phyloP scores from a whole-genome alignment of 2,888 invertebrate species.

The Acleris laterana region DNA sequence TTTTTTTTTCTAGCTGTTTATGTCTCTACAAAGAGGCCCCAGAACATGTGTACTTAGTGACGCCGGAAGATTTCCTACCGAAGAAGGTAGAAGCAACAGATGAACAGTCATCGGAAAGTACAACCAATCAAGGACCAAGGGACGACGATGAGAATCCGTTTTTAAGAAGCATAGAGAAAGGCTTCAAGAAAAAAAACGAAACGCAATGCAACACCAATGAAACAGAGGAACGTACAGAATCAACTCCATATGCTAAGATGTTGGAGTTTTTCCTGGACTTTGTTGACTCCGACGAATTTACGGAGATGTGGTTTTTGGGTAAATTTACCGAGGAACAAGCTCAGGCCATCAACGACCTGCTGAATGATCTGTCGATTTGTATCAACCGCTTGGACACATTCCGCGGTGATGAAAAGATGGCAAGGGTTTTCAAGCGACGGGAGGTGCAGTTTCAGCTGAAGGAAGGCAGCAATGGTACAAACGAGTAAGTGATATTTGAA shows the following conservation, averaged over 20 bases:
- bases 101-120: not conserved
- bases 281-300: conserved; percentile 3
- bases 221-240: not conserved
- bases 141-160: conserved; percentile 54
- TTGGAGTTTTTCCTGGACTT: conserved; percentile 29
- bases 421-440: conserved; percentile 1
- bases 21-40: conserved; percentile 62
- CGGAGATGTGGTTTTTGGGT: conserved; percentile 15
- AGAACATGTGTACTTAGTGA: conserved; percentile 55
- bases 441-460: not conserved
- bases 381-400: not conserved
- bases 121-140: not conserved
- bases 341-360: not conserved
- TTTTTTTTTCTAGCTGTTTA: conserved; percentile 52
- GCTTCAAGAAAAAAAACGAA: not conserved
- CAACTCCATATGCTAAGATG: conserved; percentile 2
- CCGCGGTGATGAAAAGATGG: not conserved
- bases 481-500: not conserved
- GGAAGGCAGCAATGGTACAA: conserved; percentile 9
- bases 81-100: conserved; percentile 3
- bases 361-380: conserved; percentile 1
- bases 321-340: not conserved
- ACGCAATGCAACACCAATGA: conserved; percentile 14
- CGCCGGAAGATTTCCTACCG: conserved; percentile 54
- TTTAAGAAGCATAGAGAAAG: conserved; percentile 48